Evolutionary conservation across 2,797 vertebrate species (phyloP).

Genomic region (Rhincodon typus): DNA sequence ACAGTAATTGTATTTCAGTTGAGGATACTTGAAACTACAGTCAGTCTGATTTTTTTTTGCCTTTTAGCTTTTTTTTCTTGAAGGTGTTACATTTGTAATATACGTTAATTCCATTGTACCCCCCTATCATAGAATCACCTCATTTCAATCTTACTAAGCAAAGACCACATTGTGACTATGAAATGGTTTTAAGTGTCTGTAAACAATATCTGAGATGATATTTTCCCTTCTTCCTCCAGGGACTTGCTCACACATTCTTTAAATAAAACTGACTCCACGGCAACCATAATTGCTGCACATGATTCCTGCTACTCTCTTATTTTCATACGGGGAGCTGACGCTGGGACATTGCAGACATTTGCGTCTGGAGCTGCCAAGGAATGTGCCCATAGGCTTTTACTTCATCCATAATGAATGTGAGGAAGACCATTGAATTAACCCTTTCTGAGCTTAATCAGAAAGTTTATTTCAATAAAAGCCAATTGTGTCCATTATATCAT

Average conservation of each 20-base stretch:
- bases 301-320: conserved; percentile 12
- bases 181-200: neutral
- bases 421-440: neutral
- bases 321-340: conserved; percentile 8
- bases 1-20: neutral
- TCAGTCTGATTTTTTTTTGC: neutral
- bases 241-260: neutral
- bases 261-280: neutral
- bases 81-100: neutral
- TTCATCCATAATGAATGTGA: neutral
- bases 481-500: neutral
- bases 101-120: neutral
- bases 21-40: neutral
- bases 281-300: neutral
- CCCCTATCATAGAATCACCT: neutral
- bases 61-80: neutral
- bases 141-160: neutral
- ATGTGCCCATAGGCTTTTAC: neutral
- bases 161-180: neutral
- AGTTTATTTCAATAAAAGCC: neutral
- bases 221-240: neutral
- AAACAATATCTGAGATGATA: neutral
- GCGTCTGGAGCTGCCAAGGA: neutral
- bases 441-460: too few relatives aligned
- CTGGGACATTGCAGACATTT: conserved; percentile 33